Conservation (phyloP, 1,140 invertebrate species). For the Chlorops oryzae region DNA sequence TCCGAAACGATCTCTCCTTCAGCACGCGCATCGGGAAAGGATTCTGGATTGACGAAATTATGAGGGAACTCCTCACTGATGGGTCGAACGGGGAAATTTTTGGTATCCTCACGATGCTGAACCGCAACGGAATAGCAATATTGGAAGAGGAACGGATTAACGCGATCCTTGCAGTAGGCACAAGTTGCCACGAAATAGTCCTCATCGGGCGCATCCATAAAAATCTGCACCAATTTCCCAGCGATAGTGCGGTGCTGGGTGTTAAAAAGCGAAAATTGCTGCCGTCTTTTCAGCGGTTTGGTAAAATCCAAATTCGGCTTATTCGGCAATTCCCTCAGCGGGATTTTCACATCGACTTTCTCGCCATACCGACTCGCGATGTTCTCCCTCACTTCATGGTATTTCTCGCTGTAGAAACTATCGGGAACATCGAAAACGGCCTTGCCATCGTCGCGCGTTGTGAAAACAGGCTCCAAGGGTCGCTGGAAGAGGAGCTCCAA, state of each 20-base stretch:
- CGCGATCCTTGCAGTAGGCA: conserved; percentile 44
- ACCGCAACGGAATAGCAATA: conserved; percentile 44
- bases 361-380: conserved; percentile 52
- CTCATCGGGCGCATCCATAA: conserved; percentile 43
- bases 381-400: conserved; percentile 33
- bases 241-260: conserved; percentile 53
- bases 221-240: conserved; percentile 51
- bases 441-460: conserved; percentile 55
- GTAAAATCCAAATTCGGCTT: conserved; percentile 36
- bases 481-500: conserved; percentile 57
- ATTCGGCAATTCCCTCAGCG: conserved; percentile 49
- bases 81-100: conserved; percentile 50
- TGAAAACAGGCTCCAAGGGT: conserved; percentile 58
- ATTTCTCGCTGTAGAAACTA: conserved; percentile 41
- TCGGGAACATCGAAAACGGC: conserved; percentile 57
- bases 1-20: conserved; percentile 40
- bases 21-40: conserved; percentile 52
- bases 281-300: conserved; percentile 20
- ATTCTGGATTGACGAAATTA: conserved; percentile 53
- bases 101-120: conserved; percentile 51
- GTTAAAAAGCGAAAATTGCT: conserved; percentile 56
- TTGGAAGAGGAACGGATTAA: conserved; percentile 50
- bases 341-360: conserved; percentile 46
- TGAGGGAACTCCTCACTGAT: conserved; percentile 54
- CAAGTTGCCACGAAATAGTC: conserved; percentile 33